Conservation (phyloP, 2,888 invertebrate species). For the Agriopis leucophaearia region DNA sequence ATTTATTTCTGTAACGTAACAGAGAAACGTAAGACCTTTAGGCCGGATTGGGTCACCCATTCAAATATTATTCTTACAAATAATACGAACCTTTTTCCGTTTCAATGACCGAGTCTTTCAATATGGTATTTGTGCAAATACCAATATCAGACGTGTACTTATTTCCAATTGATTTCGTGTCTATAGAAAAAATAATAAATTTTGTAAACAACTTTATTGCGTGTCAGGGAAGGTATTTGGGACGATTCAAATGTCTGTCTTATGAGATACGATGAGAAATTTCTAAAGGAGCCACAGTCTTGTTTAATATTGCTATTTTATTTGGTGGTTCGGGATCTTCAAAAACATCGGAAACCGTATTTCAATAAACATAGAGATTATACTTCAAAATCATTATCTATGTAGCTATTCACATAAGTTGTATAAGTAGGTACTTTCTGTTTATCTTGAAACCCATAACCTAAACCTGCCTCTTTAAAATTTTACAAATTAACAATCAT, state of each 20-base stretch:
- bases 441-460: too few species aligned
- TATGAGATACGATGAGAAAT: constrained; percentile 15
- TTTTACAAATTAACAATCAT: too few species aligned
- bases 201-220: constrained; percentile 40
- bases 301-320: constrained; percentile 11
- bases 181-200: constrained; percentile 40
- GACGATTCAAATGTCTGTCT: constrained; percentile 20
- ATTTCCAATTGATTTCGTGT: constrained; percentile 43
- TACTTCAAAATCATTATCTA: not conserved
- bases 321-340: not conserved
- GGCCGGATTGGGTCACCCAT: constrained; percentile 15
- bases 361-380: not conserved
- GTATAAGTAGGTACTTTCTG: too few species aligned
- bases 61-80: constrained; percentile 31
- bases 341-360: not conserved
- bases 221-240: constrained; percentile 32
- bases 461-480: too few species aligned
- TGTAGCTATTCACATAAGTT: not conserved
- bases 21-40: constrained; percentile 11
- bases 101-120: constrained; percentile 39
- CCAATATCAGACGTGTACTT: constrained; percentile 44
- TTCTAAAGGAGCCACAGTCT: constrained; percentile 17
- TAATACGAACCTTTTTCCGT: constrained; percentile 44
- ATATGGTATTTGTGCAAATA: constrained; percentile 41
- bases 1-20: constrained; percentile 31